phyloP scores from a whole-genome alignment of 2,888 invertebrate species.

The Salticus scenicus region DNA sequence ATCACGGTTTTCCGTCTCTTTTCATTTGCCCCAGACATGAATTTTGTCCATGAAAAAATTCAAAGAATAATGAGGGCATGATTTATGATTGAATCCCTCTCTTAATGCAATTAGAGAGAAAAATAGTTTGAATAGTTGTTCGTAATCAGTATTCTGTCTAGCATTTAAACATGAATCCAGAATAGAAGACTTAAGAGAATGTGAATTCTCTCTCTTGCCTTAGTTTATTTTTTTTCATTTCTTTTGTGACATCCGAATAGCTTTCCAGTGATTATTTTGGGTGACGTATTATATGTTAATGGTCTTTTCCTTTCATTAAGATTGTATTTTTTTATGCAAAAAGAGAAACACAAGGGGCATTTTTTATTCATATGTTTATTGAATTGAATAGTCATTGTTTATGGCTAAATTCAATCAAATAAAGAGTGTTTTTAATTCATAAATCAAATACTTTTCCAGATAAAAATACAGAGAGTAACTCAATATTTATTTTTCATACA shows the following conservation, averaged over 20 bases:
- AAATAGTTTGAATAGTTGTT: constrained; percentile 56
- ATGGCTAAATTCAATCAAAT: not conserved
- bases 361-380: not conserved
- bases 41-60: constrained; percentile 28
- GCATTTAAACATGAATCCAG: constrained; percentile 18
- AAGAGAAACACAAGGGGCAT: not conserved
- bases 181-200: not conserved
- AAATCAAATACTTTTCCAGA: too few relatives aligned
- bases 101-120: constrained; percentile 36
- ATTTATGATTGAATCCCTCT: constrained; percentile 36
- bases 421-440: too few relatives aligned
- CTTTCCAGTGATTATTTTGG: not conserved
- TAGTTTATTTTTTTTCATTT: not conserved
- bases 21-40: constrained; percentile 35
- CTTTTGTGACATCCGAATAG: constrained; percentile 6
- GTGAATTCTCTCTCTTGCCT: not conserved
- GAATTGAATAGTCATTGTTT: not conserved
- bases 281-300: not conserved
- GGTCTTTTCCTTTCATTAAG: constrained; percentile 6
- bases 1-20: constrained; percentile 19
- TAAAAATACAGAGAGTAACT: too few relatives aligned
- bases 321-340: not conserved
- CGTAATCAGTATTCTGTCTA: constrained; percentile 23
- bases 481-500: too few relatives aligned
- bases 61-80: constrained; percentile 42